Evolutionary conservation across 1,140 invertebrate species (phyloP).

Genomic region (Cardiocondyla obscurior): DNA sequence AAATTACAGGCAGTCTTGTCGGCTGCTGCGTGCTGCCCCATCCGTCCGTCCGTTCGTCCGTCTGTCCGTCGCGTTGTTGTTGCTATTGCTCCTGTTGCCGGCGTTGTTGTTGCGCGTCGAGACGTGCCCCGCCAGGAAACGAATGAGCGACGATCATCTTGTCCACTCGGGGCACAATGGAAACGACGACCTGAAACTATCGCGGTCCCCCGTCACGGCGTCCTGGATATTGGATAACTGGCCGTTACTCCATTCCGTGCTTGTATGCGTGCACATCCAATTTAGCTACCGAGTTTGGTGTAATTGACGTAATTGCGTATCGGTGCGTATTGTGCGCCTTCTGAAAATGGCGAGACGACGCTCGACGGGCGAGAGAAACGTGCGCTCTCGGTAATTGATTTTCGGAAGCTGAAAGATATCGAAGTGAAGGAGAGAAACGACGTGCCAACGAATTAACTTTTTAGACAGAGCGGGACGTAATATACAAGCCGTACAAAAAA

Average conservation of each 20-base stretch:
- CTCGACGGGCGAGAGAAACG: conserved; percentile 17
- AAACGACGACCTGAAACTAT: conserved; percentile 61
- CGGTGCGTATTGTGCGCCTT: conserved; percentile 39
- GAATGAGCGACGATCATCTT: conserved; percentile 82
- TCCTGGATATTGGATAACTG: conserved; percentile 65
- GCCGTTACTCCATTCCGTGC: conserved; percentile 29
- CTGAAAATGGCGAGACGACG: conserved; percentile 32
- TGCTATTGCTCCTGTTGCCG: conserved; percentile 15
- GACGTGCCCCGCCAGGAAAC: conserved; percentile 78
- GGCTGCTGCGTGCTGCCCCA: conserved; percentile 26
- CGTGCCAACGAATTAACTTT: not conserved
- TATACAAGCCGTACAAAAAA: not conserved
- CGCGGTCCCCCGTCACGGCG: conserved; percentile 45
- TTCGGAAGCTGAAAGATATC: conserved; percentile 3
- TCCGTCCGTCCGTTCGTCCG: conserved; percentile 21
- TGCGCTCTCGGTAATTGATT: conserved; percentile 21
- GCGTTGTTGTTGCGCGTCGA: conserved; percentile 44
- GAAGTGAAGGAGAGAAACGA: not conserved
- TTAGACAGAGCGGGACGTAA: not conserved
- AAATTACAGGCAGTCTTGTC: conserved; percentile 79
- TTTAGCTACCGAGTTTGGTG: conserved; percentile 67
- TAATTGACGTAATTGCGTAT: conserved; percentile 59
- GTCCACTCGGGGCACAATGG: conserved; percentile 78
- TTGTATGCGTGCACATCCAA: conserved; percentile 51
- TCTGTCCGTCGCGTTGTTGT: conserved; percentile 40